Evolutionary conservation across 2,113 vertebrate genomes (phyloP), one percentile per base, ranked within the genome.

Genomic region (Lamprologus speciosus): DNA sequence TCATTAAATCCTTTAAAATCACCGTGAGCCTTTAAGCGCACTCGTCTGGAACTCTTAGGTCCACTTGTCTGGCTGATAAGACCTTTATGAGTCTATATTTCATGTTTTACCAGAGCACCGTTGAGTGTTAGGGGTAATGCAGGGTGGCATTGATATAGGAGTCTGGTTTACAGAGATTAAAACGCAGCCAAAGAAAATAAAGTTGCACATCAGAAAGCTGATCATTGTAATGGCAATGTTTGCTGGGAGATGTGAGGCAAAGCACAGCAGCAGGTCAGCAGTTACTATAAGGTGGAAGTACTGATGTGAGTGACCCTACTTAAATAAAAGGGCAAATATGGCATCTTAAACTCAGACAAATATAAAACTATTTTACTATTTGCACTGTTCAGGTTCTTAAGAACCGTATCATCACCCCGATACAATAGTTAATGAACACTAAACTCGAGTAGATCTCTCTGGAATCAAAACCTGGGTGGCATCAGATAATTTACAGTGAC

Each of bases 41-140:
- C 85, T 89, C 68, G 53, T 91, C 88, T 92, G 87, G 88, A 87
- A 86, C 80, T 83, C 86, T 88, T 53, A 85, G 91, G 84, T 90
- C 86, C 90, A 89, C 91, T 91, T 81, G 88, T 93, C 88, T 90
- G 84, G 82, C 83, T 82, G 89, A 92, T 91, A 88, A 91, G 87
- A 90, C 91, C 83, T 94, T 91, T 86, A 87, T 83, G 90, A 89
- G 92, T 50, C 63, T 37, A 80, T 93, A 87, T 84, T 91, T 94
- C 84, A 88, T 86, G 86, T 89, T 93, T 93, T 85, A 91, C 83
- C 87, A 85, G 78, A 81, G 81, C 80, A 23, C 85, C n/a, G 82
- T 37, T 31, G 84, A 88, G 88, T 83, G 85, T 90, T 58, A 31
- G 78, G 63, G 51, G 78, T 92, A 91, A 92, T 85, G 82, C 75